Base-by-base conservation (phyloP, 2,113 vertebrate species). In the Mungos mungo region DNA sequence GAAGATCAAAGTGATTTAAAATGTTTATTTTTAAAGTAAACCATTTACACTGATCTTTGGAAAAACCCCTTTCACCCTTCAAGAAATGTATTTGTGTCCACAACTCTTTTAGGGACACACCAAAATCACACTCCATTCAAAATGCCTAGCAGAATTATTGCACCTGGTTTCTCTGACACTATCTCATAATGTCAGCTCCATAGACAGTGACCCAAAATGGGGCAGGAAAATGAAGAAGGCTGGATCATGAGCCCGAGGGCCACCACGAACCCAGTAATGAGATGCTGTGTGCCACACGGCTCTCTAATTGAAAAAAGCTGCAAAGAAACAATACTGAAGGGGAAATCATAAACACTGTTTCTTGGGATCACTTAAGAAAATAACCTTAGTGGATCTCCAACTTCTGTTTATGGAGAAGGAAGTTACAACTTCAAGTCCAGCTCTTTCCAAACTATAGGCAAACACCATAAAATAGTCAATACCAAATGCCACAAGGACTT, bases 1-100 rank as follows among this genome's bases (percentile, higher is more conserved):
- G 85, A 97, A 98, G 96, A 98, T 98, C 98, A 98, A 98, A 98
- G 98, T 98, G 88, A 98, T 79, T 98, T 93, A 98, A 98, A 95
- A 95, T 98, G 97, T 97, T 98, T 98, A 97, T 98, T 98, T 82
- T 94, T 72, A 82, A 98, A 97, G 92, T 82, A 98, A 94, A 98
- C 98, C 96, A 98, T 98, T 97, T 95, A 96, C 92, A 95, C 18
- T 11, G 95, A 98, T 97, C 96, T 98, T 97, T 96, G 97, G 97
- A 96, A 96, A 95, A 97, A 96, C 90, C 8, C 83, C 88, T 90
- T 87, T 95, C 21, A 45, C 90, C 84, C 94, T 97, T 98, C 86
- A 97, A 98, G 88, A 98, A 97, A 13, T 91, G 69, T 65, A 63
- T 88, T 68, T 97, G 95, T 95, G 96, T 95, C 97, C 54, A 52